phyloP scores from a whole-genome alignment of 1,140 invertebrate genomes.

The Bombus breviceps region DNA sequence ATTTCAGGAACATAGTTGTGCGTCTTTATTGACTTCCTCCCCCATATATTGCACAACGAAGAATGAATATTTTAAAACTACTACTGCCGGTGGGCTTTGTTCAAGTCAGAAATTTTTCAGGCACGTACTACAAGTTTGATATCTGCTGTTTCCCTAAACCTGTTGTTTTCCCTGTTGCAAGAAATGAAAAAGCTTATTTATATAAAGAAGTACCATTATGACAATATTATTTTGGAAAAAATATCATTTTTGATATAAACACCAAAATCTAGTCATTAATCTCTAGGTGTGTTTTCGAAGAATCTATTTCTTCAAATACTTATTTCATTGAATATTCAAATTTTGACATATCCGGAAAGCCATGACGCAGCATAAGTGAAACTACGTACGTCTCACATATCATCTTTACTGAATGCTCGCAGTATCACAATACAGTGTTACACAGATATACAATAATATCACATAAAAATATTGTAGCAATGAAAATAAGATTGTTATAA shows the following conservation, averaged over 20 bases:
- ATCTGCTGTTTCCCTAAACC: not conserved
- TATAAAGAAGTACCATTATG: too few relatives aligned
- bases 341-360: too few relatives aligned
- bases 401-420: not conserved
- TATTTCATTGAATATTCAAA: too few relatives aligned
- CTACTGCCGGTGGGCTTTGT: conserved; percentile 58
- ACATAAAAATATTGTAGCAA: not conserved
- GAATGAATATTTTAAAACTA: conserved; percentile 71
- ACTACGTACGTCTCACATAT: not conserved
- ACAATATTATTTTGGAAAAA: not conserved
- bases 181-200: not conserved
- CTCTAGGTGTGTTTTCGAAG: not conserved
- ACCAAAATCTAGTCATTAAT: not conserved
- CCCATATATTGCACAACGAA: conserved; percentile 4
- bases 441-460: not conserved
- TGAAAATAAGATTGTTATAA: not conserved
- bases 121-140: conserved; percentile 68
- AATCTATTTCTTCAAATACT: not conserved
- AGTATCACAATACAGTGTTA: not conserved
- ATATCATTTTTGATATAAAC: not conserved
- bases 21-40: not conserved
- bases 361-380: not conserved
- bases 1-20: conserved; percentile 48
- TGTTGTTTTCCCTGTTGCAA: not conserved
- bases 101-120: conserved; percentile 70